Base-by-base conservation (phyloP, 2,797 vertebrate genomes). In the Anniella stebbinsi region DNA sequence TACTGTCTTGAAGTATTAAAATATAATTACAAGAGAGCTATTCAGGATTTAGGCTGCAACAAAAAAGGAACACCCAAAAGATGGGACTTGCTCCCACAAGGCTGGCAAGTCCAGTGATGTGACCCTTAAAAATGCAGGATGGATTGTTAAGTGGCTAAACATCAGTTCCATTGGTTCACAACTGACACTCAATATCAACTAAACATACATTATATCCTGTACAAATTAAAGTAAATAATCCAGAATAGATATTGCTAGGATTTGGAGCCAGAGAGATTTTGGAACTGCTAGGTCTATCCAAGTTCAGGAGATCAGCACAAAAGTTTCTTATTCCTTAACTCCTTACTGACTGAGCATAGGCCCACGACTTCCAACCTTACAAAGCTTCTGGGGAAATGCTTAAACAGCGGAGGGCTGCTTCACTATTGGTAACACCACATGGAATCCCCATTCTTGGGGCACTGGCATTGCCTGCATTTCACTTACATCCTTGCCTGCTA, bases 151-250 rank as follows among this genome's bases (percentile, higher is more conserved):
- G 66, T 38, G 72, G 48, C 60, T 63, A 13, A 51, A 81, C 66
- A 28, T 88, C 45, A 54, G 72, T 80, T 54, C 13, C 33, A 81
- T 54, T 82, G n/a, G 30, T 82, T 86, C 21, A 80, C 72, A 91
- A 86, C 2, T 63, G 38, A 2, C 17, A 63, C 48, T 28, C 54
- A 25, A 38, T 0, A 77, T 2, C 60, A 87, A 63, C 1, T 8
- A 85, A 81, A 41, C 87, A 60, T n/a, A 78, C 36, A 6, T n/a
- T 0, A 66, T 9, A 6, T 63, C 67, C 8, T 54, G 0, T 2
- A 67, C 85, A 15, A 4, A 67, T 83, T 38, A 36, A 90, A 33
- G 4, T 70, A 60, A 69, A 23, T 78, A 89, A 87, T 57, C 30
- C 23, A 87, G 15, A 89, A 77, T 0, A 51, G 1, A 76, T 84